Evolutionary conservation across 2,888 invertebrate species (phyloP).

Genomic region (Andrena hattorfiana): DNA sequence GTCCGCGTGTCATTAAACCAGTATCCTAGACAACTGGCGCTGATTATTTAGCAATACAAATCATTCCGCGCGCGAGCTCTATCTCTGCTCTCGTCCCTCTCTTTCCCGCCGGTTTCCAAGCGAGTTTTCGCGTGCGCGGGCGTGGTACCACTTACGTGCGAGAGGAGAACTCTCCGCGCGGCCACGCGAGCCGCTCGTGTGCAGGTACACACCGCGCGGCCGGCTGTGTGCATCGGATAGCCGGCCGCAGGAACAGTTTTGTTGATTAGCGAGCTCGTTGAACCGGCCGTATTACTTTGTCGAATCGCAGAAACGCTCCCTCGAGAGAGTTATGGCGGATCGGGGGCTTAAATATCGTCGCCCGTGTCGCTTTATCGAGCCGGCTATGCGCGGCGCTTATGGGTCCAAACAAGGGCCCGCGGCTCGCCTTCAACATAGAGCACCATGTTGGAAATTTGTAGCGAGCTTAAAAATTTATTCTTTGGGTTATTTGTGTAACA

Average conservation of each 20-base stretch:
- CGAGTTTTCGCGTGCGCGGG: conserved; percentile 81
- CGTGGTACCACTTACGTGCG: conserved; percentile 77
- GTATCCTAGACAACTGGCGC: conserved; percentile 80
- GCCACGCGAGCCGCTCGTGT: conserved; percentile 11
- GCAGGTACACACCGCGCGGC: conserved; percentile 4
- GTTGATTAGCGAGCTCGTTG: conserved; percentile 74
- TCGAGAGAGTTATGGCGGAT: conserved; percentile 53
- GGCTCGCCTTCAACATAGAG: neutral
- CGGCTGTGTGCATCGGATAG: conserved; percentile 68
- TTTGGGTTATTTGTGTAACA: too few relatives aligned
- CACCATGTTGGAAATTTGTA: conserved; percentile 8
- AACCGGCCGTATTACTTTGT: conserved; percentile 74
- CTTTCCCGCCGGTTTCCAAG: conserved; percentile 50
- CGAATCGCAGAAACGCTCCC: conserved; percentile 69
- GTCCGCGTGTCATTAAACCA: conserved; percentile 79
- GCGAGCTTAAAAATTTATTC: neutral
- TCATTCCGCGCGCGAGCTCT: conserved; percentile 75
- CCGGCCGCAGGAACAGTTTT: conserved; percentile 70
- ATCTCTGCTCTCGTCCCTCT: conserved; percentile 38
- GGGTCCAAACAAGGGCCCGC: neutral
- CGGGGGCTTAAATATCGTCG: conserved; percentile 54
- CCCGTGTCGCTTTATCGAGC: conserved; percentile 29
- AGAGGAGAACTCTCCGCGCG: conserved; percentile 43
- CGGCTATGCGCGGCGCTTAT: conserved; percentile 9
- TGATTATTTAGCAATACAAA: conserved; percentile 84